Conservation (phyloP, 2,113 vertebrate genomes). For the Mohoua ochrocephala region DNA sequence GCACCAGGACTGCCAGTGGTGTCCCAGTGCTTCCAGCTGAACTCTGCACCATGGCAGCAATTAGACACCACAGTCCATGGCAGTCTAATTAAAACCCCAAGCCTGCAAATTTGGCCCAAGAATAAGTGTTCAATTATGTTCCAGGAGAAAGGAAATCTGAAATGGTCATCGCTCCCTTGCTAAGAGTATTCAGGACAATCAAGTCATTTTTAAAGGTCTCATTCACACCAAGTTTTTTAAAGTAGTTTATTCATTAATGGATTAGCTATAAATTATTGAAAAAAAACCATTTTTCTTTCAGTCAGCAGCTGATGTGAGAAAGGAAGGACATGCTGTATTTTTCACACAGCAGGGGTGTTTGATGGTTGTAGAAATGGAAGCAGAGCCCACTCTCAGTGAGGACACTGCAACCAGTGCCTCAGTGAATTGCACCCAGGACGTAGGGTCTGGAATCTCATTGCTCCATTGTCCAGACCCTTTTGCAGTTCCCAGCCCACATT, state of each 20-base stretch:
- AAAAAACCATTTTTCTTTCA: not conserved
- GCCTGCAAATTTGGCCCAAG: not conserved
- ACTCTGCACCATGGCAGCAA: not conserved
- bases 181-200: not conserved
- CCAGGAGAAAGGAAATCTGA: not conserved
- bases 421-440: fast-evolving
- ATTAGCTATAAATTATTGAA: not conserved
- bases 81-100: not conserved
- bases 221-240: not conserved
- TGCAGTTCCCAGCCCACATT: not conserved
- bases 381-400: not conserved
- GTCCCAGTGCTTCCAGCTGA: not conserved
- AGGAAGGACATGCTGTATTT: not conserved
- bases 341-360: not conserved
- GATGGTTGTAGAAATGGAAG: not conserved
- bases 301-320: not conserved
- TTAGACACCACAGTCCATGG: not conserved
- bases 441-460: not conserved
- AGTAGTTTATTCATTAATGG: not conserved
- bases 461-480: not conserved
- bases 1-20: not conserved
- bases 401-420: not conserved
- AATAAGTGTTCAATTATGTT: not conserved
- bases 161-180: not conserved
- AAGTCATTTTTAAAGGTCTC: not conserved